Evolutionary conservation across 1,140 invertebrate genomes (phyloP), one percentile per base, ranked within the genome.

Genomic region (Heliothis subflexa): DNA sequence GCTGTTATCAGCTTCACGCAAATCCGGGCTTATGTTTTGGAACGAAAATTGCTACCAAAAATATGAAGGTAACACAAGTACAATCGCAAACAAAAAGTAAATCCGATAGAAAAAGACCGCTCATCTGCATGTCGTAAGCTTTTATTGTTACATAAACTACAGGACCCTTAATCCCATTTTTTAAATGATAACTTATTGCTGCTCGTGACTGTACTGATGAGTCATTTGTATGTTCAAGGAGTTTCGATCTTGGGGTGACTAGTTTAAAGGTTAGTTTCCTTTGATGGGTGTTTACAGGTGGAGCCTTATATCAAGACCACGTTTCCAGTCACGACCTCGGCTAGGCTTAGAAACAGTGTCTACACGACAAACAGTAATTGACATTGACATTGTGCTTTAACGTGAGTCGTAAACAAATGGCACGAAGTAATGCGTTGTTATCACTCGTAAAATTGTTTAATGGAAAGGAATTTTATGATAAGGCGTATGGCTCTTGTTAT

Each of bases 341-440:
- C 49, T 25, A 25, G 57, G 74, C 78, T 81, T 81, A 80, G 77
- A 78, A 74, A 81, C 28, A 61, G 40, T 78, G 55, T 81, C 77
- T 83, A 81, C 62, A 73, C 47, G 62, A 76, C 40, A 80, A 14
- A 74, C 18, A 70, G 49, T 83, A 81, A 80, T 80, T 81, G 70
- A 74, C 80, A 83, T 85, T 83, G 81, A 85, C 79, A 83, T 83
- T 85, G 83, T 83, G 81, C 81, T 85, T 82, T 78, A 14, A 50
- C 57, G 40, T 21, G 47, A 55, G 70, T 81, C 72, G 64, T 75
- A 79, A 76, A 80, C 61, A 55, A 74, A 66, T 73, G 50, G 57
- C 57, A 78, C 21, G 49, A 40, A 66, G n/a, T 71, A 68, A 52
- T 33, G 50, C 25, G 49, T 62, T 52, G 64, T 62, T 72, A 78